Conservation (phyloP, 2,113 vertebrate genomes). For the Recurvirostra avosetta region DNA sequence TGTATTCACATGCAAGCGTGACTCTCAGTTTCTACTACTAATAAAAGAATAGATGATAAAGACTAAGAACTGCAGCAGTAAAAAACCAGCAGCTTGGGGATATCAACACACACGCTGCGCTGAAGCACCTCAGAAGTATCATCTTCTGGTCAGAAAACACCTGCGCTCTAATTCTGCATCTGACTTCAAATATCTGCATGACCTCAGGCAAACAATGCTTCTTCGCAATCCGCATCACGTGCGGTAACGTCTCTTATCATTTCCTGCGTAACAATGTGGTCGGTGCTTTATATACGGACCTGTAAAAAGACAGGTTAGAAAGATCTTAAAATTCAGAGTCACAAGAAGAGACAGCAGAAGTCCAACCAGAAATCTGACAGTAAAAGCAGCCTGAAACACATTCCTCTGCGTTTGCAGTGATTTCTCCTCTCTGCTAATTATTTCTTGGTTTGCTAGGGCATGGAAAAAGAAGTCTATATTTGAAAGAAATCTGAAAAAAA, state of each 20-base stretch:
- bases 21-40: background rate
- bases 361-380: background rate
- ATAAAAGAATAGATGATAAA: background rate
- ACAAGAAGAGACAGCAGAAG: background rate
- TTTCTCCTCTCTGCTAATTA: background rate
- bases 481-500: background rate
- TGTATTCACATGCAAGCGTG: background rate
- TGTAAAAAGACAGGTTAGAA: background rate
- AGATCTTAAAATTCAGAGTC: background rate
- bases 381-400: background rate
- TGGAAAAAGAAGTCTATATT: background rate
- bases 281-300: background rate
- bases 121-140: background rate
- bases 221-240: rapidly evolving
- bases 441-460: background rate
- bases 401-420: background rate
- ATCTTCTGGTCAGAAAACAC: background rate
- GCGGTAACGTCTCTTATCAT: background rate
- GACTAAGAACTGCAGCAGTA: background rate
- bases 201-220: background rate
- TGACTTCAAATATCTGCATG: background rate
- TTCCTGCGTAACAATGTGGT: background rate
- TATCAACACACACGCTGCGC: background rate
- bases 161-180: background rate
- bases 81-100: background rate